Evolutionary conservation across 2,797 vertebrate genomes (phyloP).

Genomic region (Sebastes iracundus): DNA sequence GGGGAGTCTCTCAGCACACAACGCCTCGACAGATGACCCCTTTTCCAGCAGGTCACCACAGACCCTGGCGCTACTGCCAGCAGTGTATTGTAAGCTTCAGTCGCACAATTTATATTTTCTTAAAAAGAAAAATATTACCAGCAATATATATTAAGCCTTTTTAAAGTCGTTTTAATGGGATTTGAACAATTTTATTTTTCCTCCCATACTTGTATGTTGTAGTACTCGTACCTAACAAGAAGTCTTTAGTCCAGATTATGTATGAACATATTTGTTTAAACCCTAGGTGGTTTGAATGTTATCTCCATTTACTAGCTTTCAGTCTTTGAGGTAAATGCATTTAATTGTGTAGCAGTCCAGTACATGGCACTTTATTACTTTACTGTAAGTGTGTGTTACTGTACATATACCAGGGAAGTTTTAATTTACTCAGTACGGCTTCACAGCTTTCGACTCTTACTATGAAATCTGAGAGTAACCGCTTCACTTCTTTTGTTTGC

Average conservation of each 20-base stretch:
- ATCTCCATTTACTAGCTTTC: slow-evolving; percentile 64
- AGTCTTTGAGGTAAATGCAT: slow-evolving; percentile 66
- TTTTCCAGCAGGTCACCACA: slow-evolving; percentile 67
- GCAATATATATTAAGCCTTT: slow-evolving; percentile 98
- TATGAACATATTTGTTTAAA: slow-evolving; percentile 70
- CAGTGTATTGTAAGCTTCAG: slow-evolving; percentile 95
- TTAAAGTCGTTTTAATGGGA: slow-evolving; percentile 93
- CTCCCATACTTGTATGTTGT: slow-evolving; percentile 84
- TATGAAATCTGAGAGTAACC: slow-evolving; percentile 26
- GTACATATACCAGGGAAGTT: slow-evolving; percentile 72
- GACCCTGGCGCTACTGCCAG: slow-evolving; percentile 87
- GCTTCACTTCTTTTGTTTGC: slow-evolving; percentile 27
- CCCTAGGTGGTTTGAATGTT: slow-evolving; percentile 69
- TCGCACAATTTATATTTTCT: slow-evolving; percentile 99
- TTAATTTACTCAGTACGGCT: slow-evolving; percentile 42
- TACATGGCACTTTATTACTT: slow-evolving; percentile 81
- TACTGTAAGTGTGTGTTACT: slow-evolving; percentile 77
- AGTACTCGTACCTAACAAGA: slow-evolving; percentile 81
- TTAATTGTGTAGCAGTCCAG: slow-evolving; percentile 78
- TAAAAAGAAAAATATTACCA: slow-evolving; percentile 92
- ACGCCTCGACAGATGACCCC: slow-evolving; percentile 66
- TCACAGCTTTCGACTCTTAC: slow-evolving; percentile 41
- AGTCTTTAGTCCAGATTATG: slow-evolving; percentile 76
- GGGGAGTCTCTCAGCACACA: slow-evolving; percentile 68
- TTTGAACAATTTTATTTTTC: slow-evolving; percentile 76